Evolutionary conservation across 2,888 invertebrate genomes (phyloP), one percentile per base, ranked within the genome.

Genomic region (Meiosimyza platycephala): DNA sequence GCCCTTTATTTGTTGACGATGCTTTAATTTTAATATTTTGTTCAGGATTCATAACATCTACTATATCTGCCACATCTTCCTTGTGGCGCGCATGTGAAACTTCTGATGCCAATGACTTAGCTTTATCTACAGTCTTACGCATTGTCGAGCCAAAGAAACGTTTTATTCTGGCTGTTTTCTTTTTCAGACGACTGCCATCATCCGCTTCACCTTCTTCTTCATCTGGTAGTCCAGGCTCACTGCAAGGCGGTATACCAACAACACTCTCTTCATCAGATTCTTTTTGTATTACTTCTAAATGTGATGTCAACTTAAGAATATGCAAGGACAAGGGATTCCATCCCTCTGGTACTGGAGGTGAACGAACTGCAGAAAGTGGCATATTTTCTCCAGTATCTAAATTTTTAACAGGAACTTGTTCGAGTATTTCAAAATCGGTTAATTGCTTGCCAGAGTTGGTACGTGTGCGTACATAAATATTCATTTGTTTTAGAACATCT

Each of bases 241-340:
- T 85, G 63, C 86, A 85, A 7, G 87, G 83, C 81, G 85, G 89
- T 88, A 87, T 85, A 76, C 90, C 91, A 78, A 91, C 91, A 1
- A 93, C 90, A 76, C 92, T 93, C 80, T 94, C 93, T 80, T 94
- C 94, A 81, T 94, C 94, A 13, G 93, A 93, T 83, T 94, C 93
- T 80, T 92, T 92, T 76, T 91, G 91, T 79, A 95, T 94, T 85
- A 96, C 97, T 88, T 97, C 96, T 74, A 87, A 76, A 75, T 88
- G 87, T 0, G 96, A 95, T 0, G 96, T 96, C 72, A 96, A 89
- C 74, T 96, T 90, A 93, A 98, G 96, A 85, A 98, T 97, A 88
- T 98, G 98, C 78, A 98, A 88, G 22, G 96, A 96, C 73, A 98
- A 90, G 5, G 98, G 98, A 89, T 98, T 98, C 88, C 96, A 96